Evolutionary conservation across 2,797 vertebrate genomes (phyloP).

Genomic region (Dryobates pubescens): DNA sequence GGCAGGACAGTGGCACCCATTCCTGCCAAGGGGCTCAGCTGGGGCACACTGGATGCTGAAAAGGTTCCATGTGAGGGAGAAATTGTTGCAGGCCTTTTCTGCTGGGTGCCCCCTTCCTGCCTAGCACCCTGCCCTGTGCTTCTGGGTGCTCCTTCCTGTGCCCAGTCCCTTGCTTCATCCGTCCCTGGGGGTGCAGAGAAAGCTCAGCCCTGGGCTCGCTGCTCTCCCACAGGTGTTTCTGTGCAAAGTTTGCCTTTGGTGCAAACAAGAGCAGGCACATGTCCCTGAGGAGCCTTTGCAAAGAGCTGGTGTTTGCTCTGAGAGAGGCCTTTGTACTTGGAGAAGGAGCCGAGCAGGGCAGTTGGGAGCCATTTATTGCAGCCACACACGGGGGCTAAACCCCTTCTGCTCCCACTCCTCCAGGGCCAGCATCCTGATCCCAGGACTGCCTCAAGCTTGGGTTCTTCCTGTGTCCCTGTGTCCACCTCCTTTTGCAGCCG

Average conservation of each 20-base stretch:
- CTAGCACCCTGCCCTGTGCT: background rate
- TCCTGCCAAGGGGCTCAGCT: background rate
- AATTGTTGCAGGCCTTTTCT: background rate
- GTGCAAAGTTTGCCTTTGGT: constrained; percentile 65
- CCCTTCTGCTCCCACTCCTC: background rate
- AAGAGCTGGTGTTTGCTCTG: constrained; percentile 58
- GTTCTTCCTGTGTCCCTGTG: fast-evolving
- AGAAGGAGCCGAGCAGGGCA: background rate
- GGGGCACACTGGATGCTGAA: fast-evolving
- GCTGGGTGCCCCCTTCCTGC: background rate
- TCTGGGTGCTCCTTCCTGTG: background rate
- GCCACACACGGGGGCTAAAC: background rate
- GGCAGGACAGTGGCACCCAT: background rate
- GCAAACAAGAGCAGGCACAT: constrained; percentile 64
- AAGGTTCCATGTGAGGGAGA: background rate
- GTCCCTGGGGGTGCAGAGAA: fast-evolving
- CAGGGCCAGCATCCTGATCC: fast-evolving
- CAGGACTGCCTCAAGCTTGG: fast-evolving
- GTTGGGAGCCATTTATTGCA: background rate
- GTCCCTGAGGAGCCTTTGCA: constrained; percentile 59
- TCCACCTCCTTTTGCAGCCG: fast-evolving
- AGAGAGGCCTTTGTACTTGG: constrained; percentile 65
- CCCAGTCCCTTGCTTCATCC: background rate
- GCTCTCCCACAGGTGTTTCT: constrained; percentile 19
- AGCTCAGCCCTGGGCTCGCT: background rate